A percentile compares a stretch with the other conserved stretches of the same genome.
These are phyloP conservation scores for Oryzias curvinotus DNA, from an alignment of 2,113 vertebrate species.

Conservation along the genomic window DNA sequence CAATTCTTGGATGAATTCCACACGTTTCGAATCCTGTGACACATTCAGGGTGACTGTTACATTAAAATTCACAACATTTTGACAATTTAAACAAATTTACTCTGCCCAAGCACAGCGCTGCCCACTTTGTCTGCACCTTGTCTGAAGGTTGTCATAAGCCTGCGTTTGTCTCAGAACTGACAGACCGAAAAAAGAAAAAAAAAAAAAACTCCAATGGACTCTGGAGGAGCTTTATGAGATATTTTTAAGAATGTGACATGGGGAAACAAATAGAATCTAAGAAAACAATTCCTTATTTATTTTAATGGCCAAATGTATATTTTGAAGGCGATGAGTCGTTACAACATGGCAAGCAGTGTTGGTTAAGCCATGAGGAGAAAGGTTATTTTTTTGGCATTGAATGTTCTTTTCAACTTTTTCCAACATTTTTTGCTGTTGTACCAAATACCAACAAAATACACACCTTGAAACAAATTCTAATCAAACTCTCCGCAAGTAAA, in stretches of 20 bases:
- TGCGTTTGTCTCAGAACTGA: conserved; percentile 47
- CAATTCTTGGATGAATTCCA: conserved; percentile 64
- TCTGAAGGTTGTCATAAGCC: conserved; percentile 65
- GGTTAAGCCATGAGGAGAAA: not conserved
- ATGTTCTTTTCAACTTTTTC: not conserved
- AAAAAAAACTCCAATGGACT: conserved; percentile 33
- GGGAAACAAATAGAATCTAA: conserved; percentile 1
- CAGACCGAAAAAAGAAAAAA: conserved; percentile 26
- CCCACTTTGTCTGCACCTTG: conserved; percentile 36
- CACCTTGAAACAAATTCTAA: conserved; percentile 23
- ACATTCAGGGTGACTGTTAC: conserved; percentile 54
- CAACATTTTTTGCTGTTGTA: conserved; percentile 20
- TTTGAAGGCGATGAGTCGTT: conserved; percentile 21
- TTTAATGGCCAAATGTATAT: conserved; percentile 29
- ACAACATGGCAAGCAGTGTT: conserved; percentile 9
- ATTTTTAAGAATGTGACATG: not conserved
- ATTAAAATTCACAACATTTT: conserved; percentile 65
- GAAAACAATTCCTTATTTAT: conserved; percentile 31
- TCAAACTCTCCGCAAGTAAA: conserved; percentile 50
- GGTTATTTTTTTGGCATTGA: conserved; percentile 8
- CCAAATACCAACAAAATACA: conserved; percentile 30
- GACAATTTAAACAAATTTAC: conserved; percentile 73
- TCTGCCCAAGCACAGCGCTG: conserved; percentile 27
- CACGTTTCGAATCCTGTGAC: conserved; percentile 60
- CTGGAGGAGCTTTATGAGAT: conserved; percentile 8